Evolutionary conservation across 2,113 vertebrate species (phyloP).

Genomic region (Tichodroma muraria): DNA sequence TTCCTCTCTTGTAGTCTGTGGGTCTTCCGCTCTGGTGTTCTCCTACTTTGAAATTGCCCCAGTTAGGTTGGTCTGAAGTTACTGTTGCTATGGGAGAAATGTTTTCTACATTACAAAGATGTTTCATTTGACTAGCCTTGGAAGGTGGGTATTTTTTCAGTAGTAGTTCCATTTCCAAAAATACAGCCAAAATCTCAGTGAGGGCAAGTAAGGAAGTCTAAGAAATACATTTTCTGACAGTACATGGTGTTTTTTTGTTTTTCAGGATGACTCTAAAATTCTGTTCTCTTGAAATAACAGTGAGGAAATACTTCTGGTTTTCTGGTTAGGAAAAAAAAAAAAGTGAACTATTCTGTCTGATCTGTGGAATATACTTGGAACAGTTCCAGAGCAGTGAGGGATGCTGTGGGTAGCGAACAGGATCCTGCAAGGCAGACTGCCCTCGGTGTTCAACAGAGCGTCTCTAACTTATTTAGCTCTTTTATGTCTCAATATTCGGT

Average conservation of each 20-base stretch:
- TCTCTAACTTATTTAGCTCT: neutral
- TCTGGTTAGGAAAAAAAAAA: neutral
- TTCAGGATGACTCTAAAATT: neutral
- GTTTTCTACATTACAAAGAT: neutral
- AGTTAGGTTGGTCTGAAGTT: conserved; percentile 22
- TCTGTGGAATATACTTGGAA: neutral
- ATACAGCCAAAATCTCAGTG: neutral
- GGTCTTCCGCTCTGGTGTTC: neutral
- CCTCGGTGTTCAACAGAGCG: neutral
- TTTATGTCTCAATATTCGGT: neutral
- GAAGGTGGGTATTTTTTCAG: neutral
- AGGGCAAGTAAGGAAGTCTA: neutral
- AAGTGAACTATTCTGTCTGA: neutral
- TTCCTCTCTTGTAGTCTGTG: neutral
- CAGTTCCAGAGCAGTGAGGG: neutral
- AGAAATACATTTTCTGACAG: neutral
- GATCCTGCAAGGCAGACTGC: neutral
- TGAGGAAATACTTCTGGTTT: neutral
- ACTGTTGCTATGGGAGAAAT: neutral
- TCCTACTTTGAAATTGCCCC: conserved; percentile 28
- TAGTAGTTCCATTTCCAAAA: neutral
- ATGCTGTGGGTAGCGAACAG: neutral
- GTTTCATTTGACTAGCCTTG: conserved; percentile 21
- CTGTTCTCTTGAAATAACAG: neutral
- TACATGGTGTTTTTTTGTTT: neutral